Base-by-base conservation (phyloP, 1,140 invertebrate species). In the Galendromus occidentalis region DNA sequence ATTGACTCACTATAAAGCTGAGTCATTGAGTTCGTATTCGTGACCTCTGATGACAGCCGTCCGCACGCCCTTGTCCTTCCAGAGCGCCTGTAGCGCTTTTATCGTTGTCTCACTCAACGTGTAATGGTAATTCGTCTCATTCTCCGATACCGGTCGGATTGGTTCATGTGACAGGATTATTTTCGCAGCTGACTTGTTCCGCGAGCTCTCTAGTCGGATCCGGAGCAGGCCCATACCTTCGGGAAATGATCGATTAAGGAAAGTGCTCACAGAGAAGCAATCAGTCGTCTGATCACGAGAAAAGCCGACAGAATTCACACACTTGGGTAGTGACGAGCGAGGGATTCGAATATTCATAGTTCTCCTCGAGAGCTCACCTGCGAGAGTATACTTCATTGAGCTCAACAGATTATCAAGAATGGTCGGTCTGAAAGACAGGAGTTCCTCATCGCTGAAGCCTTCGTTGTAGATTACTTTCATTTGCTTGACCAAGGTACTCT, bases 391-490 rank as follows among this genome's bases (percentile, higher is more conserved):
- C 72, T 83, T 83, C 82, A 84, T 84, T 6, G 82, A 84, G 30
- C 80, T 80, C 14, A 83, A 71, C n/a, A 84, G 73, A 73, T 84
- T 84, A 69, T 84, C 82, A 66, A 83, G 71, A 30, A 84, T 81
- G 25, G 82, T 82, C 14, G 82, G 81, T 71, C 82, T 74, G 67
- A 81, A 74, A 65, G 22, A 69, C 42, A 70, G 42, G 64, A 80
- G 75, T 76, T 86, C 85, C 67, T 84, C 80, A 68, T 77, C 75
- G 33, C 82, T 82, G 72, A 85, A 86, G 29, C 85, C 85, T 73
- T 84, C 83, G 68, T 84, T 83, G 73, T 86, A 84, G 67, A 86
- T 86, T 70, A 86, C 86, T 77, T 83, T 83, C 82, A 84, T 84
- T 72, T 84, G 83, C 74, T 84, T 84, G 1, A 84, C 82, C 71